phyloP scores from a whole-genome alignment of 1,140 invertebrate species.

The Drosophila sturtevanti region DNA sequence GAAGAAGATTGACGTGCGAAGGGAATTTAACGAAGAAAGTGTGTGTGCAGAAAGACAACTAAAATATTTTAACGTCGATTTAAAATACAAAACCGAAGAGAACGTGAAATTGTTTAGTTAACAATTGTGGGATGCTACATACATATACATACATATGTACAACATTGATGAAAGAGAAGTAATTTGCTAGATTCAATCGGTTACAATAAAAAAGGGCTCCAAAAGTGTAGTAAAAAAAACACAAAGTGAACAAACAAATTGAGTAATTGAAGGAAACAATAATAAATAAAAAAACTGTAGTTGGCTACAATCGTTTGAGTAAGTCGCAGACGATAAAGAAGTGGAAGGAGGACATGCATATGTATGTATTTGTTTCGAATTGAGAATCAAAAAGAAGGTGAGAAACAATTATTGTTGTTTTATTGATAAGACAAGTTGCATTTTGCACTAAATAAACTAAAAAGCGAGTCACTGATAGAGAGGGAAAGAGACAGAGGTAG shows the following conservation, averaged over 20 bases:
- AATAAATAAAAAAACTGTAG: not conserved
- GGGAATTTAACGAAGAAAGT: too few relatives aligned
- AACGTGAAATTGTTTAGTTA: too few relatives aligned
- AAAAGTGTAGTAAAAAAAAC: not conserved
- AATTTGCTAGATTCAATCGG: not conserved
- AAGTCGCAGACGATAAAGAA: not conserved
- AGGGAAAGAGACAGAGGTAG: not conserved
- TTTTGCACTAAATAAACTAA: slow-evolving; percentile 14
- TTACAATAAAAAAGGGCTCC: not conserved
- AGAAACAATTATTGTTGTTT: not conserved
- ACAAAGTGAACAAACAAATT: not conserved
- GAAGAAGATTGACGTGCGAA: too few relatives aligned
- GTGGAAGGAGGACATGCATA: not conserved
- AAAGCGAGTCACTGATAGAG: not conserved
- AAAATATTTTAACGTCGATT: too few relatives aligned
- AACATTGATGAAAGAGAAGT: slow-evolving; percentile 45
- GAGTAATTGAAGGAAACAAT: not conserved
- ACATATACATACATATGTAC: too few relatives aligned
- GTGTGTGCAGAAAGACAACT: too few relatives aligned
- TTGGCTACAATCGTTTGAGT: not conserved
- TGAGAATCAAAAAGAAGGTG: not conserved
- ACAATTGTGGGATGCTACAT: too few relatives aligned
- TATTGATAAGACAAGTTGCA: not conserved
- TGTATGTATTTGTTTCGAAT: too few relatives aligned
- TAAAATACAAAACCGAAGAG: too few relatives aligned